These are phyloP conservation scores for Platycheirus albimanus DNA, from an alignment of 2,888 invertebrate genomes.

Conservation along the genomic window DNA sequence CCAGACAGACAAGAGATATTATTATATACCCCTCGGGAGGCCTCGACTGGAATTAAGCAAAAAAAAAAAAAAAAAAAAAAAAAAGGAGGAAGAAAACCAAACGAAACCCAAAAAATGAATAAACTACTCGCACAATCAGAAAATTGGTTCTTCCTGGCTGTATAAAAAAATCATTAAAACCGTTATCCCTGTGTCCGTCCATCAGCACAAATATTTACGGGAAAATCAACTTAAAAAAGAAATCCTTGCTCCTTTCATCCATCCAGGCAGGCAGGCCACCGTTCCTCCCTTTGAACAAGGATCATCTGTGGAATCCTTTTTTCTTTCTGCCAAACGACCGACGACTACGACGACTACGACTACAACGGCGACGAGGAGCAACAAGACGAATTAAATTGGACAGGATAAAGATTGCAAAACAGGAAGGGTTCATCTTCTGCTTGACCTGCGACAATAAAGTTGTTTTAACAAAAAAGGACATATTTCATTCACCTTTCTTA, in stretches of 20 bases:
- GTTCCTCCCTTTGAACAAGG: conserved; percentile 22
- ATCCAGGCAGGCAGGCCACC: no score
- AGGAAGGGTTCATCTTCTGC: conserved; percentile 43
- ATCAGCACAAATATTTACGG: conserved; percentile 68
- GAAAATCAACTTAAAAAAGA: conserved; percentile 53
- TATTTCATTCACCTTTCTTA: conserved; percentile 57
- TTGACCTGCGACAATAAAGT: conserved; percentile 67
- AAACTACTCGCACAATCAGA: conserved; percentile 47
- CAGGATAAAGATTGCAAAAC: conserved; percentile 39
- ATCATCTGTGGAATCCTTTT: conserved; percentile 28
- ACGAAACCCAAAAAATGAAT: conserved; percentile 44
- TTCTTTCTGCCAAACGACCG: not conserved
- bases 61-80: not conserved
- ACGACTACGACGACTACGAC: not conserved
- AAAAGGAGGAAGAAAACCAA: not conserved
- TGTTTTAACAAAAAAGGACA: conserved; percentile 54
- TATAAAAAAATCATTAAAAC: conserved; percentile 61
- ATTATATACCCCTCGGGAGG: not conserved
- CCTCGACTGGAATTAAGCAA: conserved; percentile 3
- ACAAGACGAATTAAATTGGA: conserved; percentile 37
- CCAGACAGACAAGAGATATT: not conserved
- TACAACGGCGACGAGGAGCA: not conserved
- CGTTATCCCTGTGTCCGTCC: conserved; percentile 56
- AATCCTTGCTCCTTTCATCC: no score
- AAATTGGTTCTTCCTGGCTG: conserved; percentile 60